A percentile compares a stretch with the other conserved stretches of the same genome.
Conservation (phyloP, 2,113 vertebrate species). For the Tapirus terrestris region DNA sequence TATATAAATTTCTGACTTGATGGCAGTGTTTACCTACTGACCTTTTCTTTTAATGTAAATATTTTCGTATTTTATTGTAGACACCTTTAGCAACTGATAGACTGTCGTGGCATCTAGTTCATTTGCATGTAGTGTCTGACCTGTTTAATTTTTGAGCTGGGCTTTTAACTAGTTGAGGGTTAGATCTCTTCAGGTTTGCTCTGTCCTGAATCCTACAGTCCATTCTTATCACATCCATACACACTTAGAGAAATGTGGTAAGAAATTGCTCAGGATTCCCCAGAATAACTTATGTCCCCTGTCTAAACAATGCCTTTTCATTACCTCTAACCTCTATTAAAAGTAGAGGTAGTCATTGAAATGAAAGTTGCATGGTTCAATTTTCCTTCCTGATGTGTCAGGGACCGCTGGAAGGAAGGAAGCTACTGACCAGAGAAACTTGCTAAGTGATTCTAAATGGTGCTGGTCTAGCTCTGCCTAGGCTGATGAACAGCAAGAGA, state of each 20-base stretch:
- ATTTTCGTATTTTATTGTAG: not conserved
- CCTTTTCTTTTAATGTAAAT: conserved; percentile 20
- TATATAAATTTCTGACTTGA: not conserved
- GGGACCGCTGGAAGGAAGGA: not conserved
- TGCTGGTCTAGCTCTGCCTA: not conserved
- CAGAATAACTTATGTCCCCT: not conserved
- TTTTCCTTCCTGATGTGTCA: not conserved
- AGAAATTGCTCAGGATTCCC: not conserved
- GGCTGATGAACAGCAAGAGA: not conserved
- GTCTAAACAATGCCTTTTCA: not conserved
- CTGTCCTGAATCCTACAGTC: not conserved
- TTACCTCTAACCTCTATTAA: not conserved
- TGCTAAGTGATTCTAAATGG: not conserved
- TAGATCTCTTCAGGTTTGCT: not conserved
- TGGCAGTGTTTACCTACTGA: not conserved
- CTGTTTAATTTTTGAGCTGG: not conserved
- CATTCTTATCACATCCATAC: not conserved
- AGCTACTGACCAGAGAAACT: not conserved
- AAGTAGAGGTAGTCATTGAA: not conserved
- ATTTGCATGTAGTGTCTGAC: not conserved
- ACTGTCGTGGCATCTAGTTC: not conserved
- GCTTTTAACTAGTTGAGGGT: not conserved
- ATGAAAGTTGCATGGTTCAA: not conserved
- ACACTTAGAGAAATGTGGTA: not conserved
- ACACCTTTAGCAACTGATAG: not conserved